Conservation (phyloP, 2,888 invertebrate species). For the Parascotia fuliginaria region DNA sequence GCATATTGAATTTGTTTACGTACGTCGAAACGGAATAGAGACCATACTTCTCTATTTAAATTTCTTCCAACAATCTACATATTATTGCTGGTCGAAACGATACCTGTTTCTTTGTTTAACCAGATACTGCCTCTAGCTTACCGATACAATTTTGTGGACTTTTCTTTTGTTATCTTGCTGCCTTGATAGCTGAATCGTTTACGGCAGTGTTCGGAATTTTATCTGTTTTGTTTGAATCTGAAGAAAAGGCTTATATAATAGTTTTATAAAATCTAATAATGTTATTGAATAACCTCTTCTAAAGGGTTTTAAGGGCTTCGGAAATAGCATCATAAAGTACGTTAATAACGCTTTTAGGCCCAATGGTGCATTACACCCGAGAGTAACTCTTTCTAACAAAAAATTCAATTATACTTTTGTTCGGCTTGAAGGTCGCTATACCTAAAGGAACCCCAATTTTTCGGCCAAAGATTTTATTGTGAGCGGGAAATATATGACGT, state of each 20-base stretch:
- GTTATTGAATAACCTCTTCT: neutral
- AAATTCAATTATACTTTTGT: conserved; percentile 1
- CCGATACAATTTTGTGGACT: conserved; percentile 1
- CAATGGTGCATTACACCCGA: neutral
- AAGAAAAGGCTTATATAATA: neutral
- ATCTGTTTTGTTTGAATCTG: neutral
- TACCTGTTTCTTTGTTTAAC: conserved; percentile 56
- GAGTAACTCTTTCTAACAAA: neutral
- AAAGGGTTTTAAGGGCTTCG: neutral
- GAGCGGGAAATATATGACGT: neutral
- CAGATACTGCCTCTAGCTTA: conserved; percentile 14
- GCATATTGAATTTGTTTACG: conserved; percentile 84
- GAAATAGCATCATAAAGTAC: neutral
- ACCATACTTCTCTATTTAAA: conserved; percentile 78
- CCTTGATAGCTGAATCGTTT: neutral
- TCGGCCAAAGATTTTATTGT: neutral
- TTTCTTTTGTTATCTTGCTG: conserved; percentile 2
- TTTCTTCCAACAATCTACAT: conserved; percentile 73
- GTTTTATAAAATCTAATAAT: neutral
- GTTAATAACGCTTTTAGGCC: neutral
- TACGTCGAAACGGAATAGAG: conserved; percentile 71
- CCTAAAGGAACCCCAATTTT: neutral
- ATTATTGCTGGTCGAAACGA: conserved; percentile 64
- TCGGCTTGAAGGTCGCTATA: neutral
- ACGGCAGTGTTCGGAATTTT: neutral